Evolutionary conservation across 2,113 vertebrate species (phyloP).

Genomic region (Pleuronectes platessa): DNA sequence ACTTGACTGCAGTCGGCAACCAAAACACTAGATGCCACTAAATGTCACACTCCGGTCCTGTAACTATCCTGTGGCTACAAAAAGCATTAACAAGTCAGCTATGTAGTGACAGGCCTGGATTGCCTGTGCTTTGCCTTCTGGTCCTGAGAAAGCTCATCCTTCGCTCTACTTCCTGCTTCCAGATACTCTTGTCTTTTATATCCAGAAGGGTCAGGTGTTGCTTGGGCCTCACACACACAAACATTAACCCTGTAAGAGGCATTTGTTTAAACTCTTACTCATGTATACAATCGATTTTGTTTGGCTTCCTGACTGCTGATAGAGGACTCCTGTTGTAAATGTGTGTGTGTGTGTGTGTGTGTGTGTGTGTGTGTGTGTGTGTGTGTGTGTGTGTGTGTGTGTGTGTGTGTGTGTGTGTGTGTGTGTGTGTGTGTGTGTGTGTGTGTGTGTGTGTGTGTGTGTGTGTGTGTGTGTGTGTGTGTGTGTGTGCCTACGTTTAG

Average conservation of each 20-base stretch:
- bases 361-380: too few relatives aligned
- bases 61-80: background rate
- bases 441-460: background rate
- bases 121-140: constrained; percentile 11
- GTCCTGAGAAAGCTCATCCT: constrained; percentile 14
- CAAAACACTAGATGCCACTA: background rate
- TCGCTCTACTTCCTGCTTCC: constrained; percentile 20
- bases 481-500: too few relatives aligned
- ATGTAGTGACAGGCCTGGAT: background rate
- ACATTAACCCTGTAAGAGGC: constrained; percentile 10
- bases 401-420: too few relatives aligned
- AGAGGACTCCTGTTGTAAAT: background rate
- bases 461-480: too few relatives aligned
- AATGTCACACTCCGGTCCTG: background rate
- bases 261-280: constrained; percentile 18
- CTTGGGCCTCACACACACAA: constrained; percentile 4
- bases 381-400: too few relatives aligned
- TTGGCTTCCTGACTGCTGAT: constrained; percentile 22
- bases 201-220: constrained; percentile 6
- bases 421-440: too few relatives aligned
- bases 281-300: constrained; percentile 11
- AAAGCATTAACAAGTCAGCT: background rate
- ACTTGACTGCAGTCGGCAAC: background rate
- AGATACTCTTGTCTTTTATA: constrained; percentile 33
- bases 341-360: background rate